Conservation (phyloP, 2,888 invertebrate species). For the Tetragonisca angustula region DNA sequence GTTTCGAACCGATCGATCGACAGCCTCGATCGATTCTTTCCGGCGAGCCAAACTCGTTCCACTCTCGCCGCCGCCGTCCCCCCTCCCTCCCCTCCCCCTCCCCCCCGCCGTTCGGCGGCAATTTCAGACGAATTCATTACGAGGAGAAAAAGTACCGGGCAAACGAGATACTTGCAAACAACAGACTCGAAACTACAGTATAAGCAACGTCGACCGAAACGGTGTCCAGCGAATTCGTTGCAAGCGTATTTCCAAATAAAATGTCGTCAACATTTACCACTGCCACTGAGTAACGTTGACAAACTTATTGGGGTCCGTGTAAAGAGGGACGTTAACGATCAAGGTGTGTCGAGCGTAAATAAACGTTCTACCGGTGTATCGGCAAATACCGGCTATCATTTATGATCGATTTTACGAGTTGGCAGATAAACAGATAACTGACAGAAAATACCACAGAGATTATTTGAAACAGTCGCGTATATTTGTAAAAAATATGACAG, state of each 20-base stretch:
- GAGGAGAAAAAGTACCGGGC: too few species aligned
- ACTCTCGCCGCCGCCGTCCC: not conserved
- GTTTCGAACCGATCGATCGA: conserved; percentile 12
- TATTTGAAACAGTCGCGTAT: not conserved
- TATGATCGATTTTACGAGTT: too few species aligned
- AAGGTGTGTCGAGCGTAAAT: not conserved
- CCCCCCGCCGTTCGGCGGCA: not conserved
- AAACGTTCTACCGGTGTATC: not conserved
- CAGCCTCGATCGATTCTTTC: not conserved
- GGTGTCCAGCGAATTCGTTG: too few species aligned
- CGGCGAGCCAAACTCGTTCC: not conserved
- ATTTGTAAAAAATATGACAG: not conserved
- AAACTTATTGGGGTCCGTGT: not conserved
- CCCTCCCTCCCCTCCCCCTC: too few species aligned
- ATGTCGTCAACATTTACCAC: not conserved
- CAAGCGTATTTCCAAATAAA: not conserved
- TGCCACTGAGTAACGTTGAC: not conserved
- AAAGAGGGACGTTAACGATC: not conserved
- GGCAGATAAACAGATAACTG: not conserved
- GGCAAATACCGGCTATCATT: not conserved
- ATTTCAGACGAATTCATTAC: not conserved
- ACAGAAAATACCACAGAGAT: not conserved
- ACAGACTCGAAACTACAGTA: not conserved
- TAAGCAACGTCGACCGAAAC: too few species aligned
- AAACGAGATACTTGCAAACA: not conserved